Evolutionary conservation across 1,140 invertebrate genomes (phyloP).

Genomic region (Procambarus clarkii): DNA sequence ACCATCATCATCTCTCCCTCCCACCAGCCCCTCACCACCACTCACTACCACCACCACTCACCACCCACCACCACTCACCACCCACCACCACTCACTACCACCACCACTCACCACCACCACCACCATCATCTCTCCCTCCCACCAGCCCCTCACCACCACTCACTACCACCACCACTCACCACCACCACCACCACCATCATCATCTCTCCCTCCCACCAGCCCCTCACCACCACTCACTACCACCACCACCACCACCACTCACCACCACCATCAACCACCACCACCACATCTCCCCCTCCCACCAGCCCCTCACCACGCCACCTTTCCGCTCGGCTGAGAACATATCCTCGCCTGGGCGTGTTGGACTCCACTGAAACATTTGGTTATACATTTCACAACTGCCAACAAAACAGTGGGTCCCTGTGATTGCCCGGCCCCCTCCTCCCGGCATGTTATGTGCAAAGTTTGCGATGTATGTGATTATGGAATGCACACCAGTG

Average conservation of each 20-base stretch:
- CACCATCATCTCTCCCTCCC: slow-evolving; percentile 6
- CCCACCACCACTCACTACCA: too few species aligned
- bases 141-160: background rate
- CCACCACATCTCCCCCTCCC: background rate
- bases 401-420: slow-evolving; percentile 51
- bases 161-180: background rate
- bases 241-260: background rate
- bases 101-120: background rate
- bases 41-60: too few species aligned
- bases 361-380: slow-evolving; percentile 43
- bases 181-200: background rate
- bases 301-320: background rate
- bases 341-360: slow-evolving; percentile 28
- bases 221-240: background rate
- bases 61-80: too few species aligned
- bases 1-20: too few species aligned
- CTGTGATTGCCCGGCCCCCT: slow-evolving; percentile 27
- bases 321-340: slow-evolving; percentile 53
- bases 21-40: too few species aligned
- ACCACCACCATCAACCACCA: background rate
- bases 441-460: slow-evolving; percentile 48
- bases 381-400: slow-evolving; percentile 55
- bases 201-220: background rate
- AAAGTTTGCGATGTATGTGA: slow-evolving; percentile 60
- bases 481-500: slow-evolving; percentile 54